phyloP scores from a whole-genome alignment of 1,140 invertebrate genomes.

The Atta cephalotes region DNA sequence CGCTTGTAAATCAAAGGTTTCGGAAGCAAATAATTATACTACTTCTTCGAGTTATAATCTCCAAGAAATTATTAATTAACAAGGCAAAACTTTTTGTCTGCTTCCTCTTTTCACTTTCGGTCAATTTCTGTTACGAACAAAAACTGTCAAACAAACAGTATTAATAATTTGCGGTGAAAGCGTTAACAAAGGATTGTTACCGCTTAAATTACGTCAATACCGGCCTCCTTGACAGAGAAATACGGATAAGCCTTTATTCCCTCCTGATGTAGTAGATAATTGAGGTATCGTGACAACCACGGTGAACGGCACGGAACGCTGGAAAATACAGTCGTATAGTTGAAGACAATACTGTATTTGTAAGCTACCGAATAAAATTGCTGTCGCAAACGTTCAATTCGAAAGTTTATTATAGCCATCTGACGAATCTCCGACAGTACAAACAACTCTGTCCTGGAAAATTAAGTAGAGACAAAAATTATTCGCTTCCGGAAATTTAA shows the following conservation, averaged over 20 bases:
- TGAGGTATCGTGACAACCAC: constrained; percentile 44
- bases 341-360: constrained; percentile 26
- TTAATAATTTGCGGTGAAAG: constrained; percentile 57
- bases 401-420: constrained; percentile 44
- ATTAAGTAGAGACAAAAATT: background rate
- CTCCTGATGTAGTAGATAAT: constrained; percentile 14
- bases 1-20: background rate
- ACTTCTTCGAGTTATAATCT: background rate
- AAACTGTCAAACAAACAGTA: constrained; percentile 1
- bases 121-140: constrained; percentile 8
- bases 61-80: constrained; percentile 37
- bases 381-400: constrained; percentile 32
- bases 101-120: constrained; percentile 41
- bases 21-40: background rate
- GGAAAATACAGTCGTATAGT: constrained; percentile 22
- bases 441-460: constrained; percentile 3
- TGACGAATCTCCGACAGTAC: constrained; percentile 12
- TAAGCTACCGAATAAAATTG: constrained; percentile 53
- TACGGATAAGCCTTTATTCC: constrained; percentile 32
- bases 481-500: background rate
- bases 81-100: background rate
- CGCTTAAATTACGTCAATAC: constrained; percentile 47
- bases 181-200: constrained; percentile 22
- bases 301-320: constrained; percentile 5
- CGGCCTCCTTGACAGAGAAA: constrained; percentile 1